Evolutionary conservation across 2,888 invertebrate genomes (phyloP).

Genomic region (Ophraella communa): DNA sequence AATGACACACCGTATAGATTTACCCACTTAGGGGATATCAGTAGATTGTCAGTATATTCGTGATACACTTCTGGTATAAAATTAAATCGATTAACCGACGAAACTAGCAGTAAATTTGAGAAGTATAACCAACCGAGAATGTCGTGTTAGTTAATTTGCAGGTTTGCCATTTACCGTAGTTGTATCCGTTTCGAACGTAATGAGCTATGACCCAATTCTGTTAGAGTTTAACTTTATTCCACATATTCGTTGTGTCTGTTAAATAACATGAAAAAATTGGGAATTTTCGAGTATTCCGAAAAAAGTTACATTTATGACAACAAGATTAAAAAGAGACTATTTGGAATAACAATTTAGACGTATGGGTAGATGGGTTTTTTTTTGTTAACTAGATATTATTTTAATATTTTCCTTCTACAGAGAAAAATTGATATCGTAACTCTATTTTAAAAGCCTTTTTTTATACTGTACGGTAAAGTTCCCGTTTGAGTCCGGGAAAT

Average conservation of each 20-base stretch:
- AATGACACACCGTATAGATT: background rate
- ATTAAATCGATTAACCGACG: slow-evolving; percentile 13
- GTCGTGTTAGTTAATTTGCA: slow-evolving; percentile 26
- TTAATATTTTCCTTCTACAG: too few species aligned
- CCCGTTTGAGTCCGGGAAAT: too few species aligned
- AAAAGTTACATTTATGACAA: too few species aligned
- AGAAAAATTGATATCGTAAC: too few species aligned
- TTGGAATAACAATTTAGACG: too few species aligned
- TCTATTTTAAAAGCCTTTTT: too few species aligned
- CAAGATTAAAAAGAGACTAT: too few species aligned
- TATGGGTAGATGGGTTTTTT: too few species aligned
- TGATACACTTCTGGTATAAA: background rate
- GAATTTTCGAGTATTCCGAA: background rate
- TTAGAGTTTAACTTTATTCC: background rate
- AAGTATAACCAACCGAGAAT: slow-evolving; percentile 14
- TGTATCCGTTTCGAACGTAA: slow-evolving; percentile 19
- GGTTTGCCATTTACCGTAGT: slow-evolving; percentile 18
- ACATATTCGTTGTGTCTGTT: background rate
- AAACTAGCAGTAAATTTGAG: slow-evolving; percentile 17
- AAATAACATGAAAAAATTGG: background rate
- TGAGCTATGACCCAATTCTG: slow-evolving; percentile 21
- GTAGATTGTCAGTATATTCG: background rate
- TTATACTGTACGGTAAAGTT: too few species aligned
- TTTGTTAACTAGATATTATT: too few species aligned
- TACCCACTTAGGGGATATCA: background rate